These are phyloP conservation scores for Phyllopteryx taeniolatus DNA, from an alignment of 2,113 vertebrate species.

Conservation along the genomic window DNA sequence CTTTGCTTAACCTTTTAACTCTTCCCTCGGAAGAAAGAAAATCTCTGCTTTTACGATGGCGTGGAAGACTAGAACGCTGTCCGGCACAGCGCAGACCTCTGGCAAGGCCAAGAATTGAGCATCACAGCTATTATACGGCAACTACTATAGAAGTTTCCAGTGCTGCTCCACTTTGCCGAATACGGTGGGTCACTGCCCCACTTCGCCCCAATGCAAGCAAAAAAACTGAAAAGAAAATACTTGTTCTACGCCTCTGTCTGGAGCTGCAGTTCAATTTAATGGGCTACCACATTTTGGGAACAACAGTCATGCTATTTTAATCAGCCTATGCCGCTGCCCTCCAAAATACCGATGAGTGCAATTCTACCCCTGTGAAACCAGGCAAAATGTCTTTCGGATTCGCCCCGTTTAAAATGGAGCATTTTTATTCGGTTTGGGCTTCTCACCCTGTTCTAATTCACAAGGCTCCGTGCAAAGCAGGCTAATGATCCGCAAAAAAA, in stretches of 20 bases:
- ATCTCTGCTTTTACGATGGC: conserved; percentile 1
- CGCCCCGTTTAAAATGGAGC: too few relatives aligned
- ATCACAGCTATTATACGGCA: not conserved
- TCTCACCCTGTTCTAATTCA: too few relatives aligned
- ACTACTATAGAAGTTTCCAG: not conserved
- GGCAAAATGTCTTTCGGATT: too few relatives aligned
- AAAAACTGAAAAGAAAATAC: not conserved
- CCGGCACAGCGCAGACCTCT: not conserved
- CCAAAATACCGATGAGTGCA: too few relatives aligned
- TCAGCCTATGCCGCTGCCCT: too few relatives aligned
- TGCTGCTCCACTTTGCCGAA: not conserved
- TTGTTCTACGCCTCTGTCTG: not conserved
- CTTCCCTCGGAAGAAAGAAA: not conserved
- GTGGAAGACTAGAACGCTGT: not conserved
- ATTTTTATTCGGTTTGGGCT: too few relatives aligned
- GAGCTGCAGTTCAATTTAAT: too few relatives aligned
- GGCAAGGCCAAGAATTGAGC: not conserved
- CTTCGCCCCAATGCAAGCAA: not conserved
- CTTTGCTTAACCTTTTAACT: conserved; percentile 39
- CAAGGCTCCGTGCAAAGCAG: too few relatives aligned
- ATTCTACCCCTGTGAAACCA: too few relatives aligned
- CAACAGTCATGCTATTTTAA: not conserved
- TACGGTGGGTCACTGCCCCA: not conserved
- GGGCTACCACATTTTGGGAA: not conserved
- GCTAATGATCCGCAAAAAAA: too few relatives aligned